Percentiles rank a stretch among this genome's conserved stretches.
These are phyloP conservation scores for Tretioscincus oriximinensis DNA, from an alignment of 2,113 vertebrate species.

Conservation along the genomic window DNA sequence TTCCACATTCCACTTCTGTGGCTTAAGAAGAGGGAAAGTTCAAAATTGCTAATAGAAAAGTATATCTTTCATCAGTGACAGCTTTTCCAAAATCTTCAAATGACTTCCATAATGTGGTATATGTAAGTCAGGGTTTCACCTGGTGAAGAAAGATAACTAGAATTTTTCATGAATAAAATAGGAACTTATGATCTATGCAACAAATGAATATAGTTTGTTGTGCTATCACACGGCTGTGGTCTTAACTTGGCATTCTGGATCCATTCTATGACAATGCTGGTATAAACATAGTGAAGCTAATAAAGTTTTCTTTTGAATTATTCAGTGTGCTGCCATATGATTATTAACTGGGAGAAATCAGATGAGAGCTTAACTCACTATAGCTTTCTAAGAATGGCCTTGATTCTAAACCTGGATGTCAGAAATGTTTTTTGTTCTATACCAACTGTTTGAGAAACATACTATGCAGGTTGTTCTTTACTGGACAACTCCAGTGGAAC, in stretches of 20 bases:
- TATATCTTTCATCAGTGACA: too few species aligned
- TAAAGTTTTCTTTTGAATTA: background rate
- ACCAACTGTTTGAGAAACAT: too few species aligned
- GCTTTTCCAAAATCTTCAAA: background rate
- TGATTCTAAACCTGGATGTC: background rate
- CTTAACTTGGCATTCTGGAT: background rate
- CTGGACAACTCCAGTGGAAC: too few species aligned
- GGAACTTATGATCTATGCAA: background rate
- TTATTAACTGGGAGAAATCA: background rate
- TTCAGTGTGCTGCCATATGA: background rate
- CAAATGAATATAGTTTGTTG: background rate
- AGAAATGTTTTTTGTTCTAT: background rate
- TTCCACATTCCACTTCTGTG: background rate
- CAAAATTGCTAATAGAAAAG: background rate
- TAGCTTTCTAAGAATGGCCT: background rate
- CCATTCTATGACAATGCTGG: background rate
- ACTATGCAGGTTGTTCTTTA: too few species aligned
- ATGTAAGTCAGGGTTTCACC: background rate
- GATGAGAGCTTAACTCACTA: background rate
- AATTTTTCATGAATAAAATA: background rate
- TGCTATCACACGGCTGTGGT: background rate
- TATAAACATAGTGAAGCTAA: background rate
- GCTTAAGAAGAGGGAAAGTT: background rate
- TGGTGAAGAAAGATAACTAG: background rate
- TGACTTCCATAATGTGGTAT: background rate